Conservation (phyloP, 2,797 vertebrate species). For the Diceros bicornis region DNA sequence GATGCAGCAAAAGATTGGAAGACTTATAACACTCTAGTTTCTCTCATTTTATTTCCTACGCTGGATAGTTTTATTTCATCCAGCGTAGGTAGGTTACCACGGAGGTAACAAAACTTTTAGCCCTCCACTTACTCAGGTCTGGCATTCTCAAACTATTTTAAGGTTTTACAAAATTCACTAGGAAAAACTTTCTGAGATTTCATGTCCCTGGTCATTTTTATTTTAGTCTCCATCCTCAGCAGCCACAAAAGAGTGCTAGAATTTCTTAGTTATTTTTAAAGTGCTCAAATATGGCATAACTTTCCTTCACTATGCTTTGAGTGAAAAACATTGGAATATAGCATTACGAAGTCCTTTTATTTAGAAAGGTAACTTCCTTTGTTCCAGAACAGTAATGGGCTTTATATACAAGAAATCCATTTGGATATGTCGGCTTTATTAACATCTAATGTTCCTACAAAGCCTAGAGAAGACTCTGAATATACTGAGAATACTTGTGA, state of each 20-base stretch:
- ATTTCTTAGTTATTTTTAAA: neutral
- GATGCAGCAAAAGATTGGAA: neutral
- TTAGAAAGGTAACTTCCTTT: neutral
- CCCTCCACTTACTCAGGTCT: neutral
- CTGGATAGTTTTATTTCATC: too few relatives aligned
- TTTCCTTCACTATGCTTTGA: neutral
- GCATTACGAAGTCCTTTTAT: neutral
- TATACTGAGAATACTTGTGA: neutral
- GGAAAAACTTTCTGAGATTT: neutral
- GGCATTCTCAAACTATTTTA: neutral
- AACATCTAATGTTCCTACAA: neutral
- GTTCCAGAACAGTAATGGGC: neutral
- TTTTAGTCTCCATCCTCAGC: neutral
- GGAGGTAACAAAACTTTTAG: neutral
- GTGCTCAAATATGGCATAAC: neutral
- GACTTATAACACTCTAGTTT: neutral
- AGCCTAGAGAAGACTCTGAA: neutral
- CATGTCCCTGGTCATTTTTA: neutral
- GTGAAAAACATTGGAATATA: neutral
- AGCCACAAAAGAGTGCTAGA: neutral
- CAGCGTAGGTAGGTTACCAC: too few relatives aligned
- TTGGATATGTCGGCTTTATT: slow-evolving; percentile 11
- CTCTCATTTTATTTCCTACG: neutral
- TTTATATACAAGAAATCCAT: neutral
- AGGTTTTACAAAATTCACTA: neutral